Conservation (phyloP, 2,797 vertebrate species). For the Otus scops region DNA sequence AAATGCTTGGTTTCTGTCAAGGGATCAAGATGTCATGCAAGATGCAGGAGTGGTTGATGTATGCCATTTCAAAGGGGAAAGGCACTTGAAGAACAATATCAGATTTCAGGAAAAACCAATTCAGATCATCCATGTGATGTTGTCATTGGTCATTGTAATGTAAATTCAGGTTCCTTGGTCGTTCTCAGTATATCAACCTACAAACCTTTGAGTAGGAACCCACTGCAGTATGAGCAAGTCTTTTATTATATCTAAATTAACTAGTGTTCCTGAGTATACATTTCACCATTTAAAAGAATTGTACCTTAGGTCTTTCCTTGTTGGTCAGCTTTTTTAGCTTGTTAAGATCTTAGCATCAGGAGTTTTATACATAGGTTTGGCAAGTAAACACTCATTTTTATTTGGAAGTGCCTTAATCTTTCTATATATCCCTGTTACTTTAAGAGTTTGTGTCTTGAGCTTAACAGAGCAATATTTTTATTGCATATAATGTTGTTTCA, state of each 20-base stretch:
- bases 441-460: not conserved
- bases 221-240: not conserved
- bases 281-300: not conserved
- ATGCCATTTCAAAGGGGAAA: not conserved
- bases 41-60: not conserved
- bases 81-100: not conserved
- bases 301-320: not conserved
- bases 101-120: not conserved
- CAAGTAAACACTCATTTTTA: not conserved
- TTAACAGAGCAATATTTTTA: not conserved
- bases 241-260: not conserved
- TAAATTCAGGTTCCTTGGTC: not conserved
- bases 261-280: not conserved
- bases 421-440: rapidly evolving
- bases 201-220: not conserved
- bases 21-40: not conserved
- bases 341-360: not conserved
- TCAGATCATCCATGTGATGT: not conserved
- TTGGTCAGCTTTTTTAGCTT: not conserved
- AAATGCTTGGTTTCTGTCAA: not conserved
- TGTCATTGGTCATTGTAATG: not conserved
- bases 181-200: not conserved
- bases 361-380: not conserved
- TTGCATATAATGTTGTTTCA: not conserved
- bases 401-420: not conserved